Base-by-base conservation (phyloP, 2,888 invertebrate genomes). In the Parascotia fuliginaria region DNA sequence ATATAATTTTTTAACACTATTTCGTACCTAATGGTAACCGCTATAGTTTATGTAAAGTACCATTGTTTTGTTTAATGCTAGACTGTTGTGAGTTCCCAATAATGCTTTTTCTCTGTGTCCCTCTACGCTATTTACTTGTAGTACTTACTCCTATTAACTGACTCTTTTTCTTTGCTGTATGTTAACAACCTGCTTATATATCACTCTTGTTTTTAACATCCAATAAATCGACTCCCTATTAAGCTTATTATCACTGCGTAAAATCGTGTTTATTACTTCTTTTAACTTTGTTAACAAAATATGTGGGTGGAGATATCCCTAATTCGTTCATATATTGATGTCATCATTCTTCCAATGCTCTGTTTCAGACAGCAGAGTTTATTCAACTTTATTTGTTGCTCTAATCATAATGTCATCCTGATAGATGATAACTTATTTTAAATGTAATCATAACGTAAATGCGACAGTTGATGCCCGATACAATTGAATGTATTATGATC, bases 381-480 rank as follows among this genome's bases (percentile, higher is more conserved):
- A 60, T 77, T 82, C 68, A 82, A 78, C 81, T 76, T 65, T 46
- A 61, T 50, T 57, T 44, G 44, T 60, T 56, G 59, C 51, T 70
- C 55, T 55, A 55, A 65, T 58, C 60, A 58, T 43, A 60, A 53
- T 57, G 46, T 54, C 57, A 55, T 47, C 47, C 36, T 77, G 77
- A 78, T 78, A 62, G 71, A 79, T 80, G 60, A 49, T 65, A 54
- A 63, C 49, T 45, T 55, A 51, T 55, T 62, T 45, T 55, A 54
- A 48, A 58, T 50, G 37, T 38, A 33, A 37, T 42, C 63, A 56
- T 49, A 56, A 53, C 54, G 53, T 53, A 61, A 57, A 65, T 49
- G 55, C 50, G 63, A 55, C 59, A 56, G 42, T 19, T 60, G 59
- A 67, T 73, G 55, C 42, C 42, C 53, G 66, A 67, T 70, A 72